Evolutionary conservation across 2,797 vertebrate species (phyloP).

Genomic region (Tachyglossus aculeatus): DNA sequence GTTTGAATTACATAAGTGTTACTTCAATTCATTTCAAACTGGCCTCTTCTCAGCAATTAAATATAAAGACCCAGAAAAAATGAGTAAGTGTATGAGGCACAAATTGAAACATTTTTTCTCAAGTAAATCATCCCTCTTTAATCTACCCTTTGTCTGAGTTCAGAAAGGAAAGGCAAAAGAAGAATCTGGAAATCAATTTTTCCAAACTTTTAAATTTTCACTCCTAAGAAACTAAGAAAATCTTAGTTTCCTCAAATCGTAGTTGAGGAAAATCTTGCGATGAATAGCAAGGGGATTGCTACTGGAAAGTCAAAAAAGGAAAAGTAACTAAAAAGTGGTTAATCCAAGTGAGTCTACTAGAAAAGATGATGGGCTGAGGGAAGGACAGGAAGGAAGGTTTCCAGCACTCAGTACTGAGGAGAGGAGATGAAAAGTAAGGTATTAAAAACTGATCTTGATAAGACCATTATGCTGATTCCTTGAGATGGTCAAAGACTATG

Average conservation of each 20-base stretch:
- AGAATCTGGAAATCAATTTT: not conserved
- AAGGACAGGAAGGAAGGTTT: not conserved
- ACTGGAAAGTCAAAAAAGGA: not conserved
- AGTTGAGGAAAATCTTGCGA: not conserved
- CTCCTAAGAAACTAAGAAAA: not conserved
- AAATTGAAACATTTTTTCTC: too few species aligned
- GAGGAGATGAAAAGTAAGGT: not conserved
- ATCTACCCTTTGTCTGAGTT: too few species aligned
- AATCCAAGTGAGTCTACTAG: too few species aligned
- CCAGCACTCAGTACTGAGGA: not conserved
- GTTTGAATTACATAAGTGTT: slow-evolving; percentile 14
- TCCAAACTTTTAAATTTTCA: not conserved
- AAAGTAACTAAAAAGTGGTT: not conserved
- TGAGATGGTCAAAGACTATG: not conserved
- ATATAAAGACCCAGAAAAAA: not conserved
- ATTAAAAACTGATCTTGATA: not conserved
- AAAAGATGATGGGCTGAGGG: too few species aligned
- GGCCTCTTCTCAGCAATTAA: not conserved
- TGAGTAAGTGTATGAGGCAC: too few species aligned
- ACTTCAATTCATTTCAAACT: slow-evolving; percentile 11
- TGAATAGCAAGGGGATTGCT: not conserved
- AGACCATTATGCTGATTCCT: not conserved
- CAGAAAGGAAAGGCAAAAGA: not conserved
- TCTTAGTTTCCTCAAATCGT: too few species aligned
- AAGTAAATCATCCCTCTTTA: too few species aligned